Evolutionary conservation across 1,140 invertebrate genomes (phyloP), one percentile per base, ranked within the genome.

Genomic region (Kradibia gibbosae): DNA sequence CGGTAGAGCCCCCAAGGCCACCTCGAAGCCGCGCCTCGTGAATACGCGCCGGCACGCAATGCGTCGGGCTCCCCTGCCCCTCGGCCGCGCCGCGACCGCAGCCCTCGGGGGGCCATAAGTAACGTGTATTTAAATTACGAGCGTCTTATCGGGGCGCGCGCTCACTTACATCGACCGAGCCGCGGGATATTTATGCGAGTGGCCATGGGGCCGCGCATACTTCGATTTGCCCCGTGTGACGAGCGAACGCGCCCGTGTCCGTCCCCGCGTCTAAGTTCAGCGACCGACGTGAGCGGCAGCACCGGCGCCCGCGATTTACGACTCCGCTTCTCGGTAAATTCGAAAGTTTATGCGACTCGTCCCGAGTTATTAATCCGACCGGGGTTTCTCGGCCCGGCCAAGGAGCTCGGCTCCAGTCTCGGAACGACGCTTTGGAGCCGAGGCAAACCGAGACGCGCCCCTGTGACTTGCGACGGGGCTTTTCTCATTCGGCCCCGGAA

Each of bases 41-140:
- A 53, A 5, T 53, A 53, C 76, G 76, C 76, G 45, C 70, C 70
- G 70, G 62, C 77, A 79, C 77, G 77, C 77, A 71, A 79, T 45
- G 72, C 74, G 57, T 74, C 45, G 45, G 5, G 55, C 10, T 22
- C 10, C 8, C 22, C 55, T 5, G 5, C 55, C 17, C 5, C 55
- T n/a, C 10, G 15, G 10, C 55, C 55, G 4, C 55, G n/a, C 11
- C 22, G 39, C 53, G 71, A 71, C 76, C 70, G 73, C 60, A 34
- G 20, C n/a, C 7, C 45, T 48, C 78, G 71, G 50, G 15, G n/a
- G 80, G 67, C 82, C 73, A 81, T 86, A 85, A 86, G 81, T 85
- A 85, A 85, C 80, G 80, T 83, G 82, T 73, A 81, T 84, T 84
- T 84, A 85, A 86, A 84, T 87, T 87, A 86, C 83, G 85, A 84